Base-by-base conservation (phyloP, 2,888 invertebrate species). In the Drosophila helvetica region DNA sequence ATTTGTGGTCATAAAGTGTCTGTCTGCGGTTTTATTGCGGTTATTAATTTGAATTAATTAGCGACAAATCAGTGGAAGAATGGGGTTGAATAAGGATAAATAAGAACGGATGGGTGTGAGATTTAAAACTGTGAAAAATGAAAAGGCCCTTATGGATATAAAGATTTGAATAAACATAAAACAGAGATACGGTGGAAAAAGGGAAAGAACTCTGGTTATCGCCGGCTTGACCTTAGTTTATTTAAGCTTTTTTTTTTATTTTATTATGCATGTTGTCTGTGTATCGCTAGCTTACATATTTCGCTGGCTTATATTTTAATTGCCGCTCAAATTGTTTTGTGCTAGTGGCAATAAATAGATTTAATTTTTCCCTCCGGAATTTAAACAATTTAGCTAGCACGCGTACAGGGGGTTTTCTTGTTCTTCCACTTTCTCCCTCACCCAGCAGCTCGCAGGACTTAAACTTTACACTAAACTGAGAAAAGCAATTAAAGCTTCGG, bases 11-110 rank as follows among this genome's bases (percentile, higher is more conserved):
- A 66, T 84, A 74, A 79, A 79, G 59, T 64, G 64, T 61, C 48
- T 67, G 56, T 60, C 50, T 47, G 54, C 43, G 58, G 56, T 73
- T 78, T 83, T 71, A 84, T 77, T 77, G 85, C 65, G 75, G 75
- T 75, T 73, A 73, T 81, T 77, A 65, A 72, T 81, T 77, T 69
- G 65, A 80, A 78, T 77, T 80, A 82, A 86, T 82, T 86, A 70
- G 56, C 56, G 55, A 62, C 48, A 74, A 71, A 81, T 68, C 22
- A 22, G 45, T 5, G 19, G 5, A 22, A 52, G 17, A 0, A 18
- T 0, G 27, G 9, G 45, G 43, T 19, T 47, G 18, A 3, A 33
- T 10, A 17, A 33, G 45, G 17, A 67, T 52, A 18, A 25, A 57
- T 7, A 3, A 4, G 2, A 30, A 30, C 10, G 30, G 10, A 10